Conservation (phyloP, 1,140 invertebrate species). For the Drosophila ogumai region DNA sequence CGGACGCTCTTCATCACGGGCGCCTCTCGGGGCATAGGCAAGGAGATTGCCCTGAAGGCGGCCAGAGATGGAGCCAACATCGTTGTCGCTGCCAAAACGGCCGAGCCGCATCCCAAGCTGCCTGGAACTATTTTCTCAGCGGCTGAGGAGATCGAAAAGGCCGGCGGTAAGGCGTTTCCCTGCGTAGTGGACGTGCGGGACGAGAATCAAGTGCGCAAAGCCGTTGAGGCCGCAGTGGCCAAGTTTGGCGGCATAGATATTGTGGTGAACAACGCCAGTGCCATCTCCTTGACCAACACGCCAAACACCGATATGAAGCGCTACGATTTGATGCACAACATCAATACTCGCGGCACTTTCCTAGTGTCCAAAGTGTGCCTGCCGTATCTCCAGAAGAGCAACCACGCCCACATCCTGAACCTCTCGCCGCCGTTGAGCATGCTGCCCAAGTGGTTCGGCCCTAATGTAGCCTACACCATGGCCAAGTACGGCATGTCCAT, state of each 20-base stretch:
- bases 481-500: slow-evolving; percentile 99
- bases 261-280: slow-evolving; percentile 98
- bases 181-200: slow-evolving; percentile 97
- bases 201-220: slow-evolving; percentile 92
- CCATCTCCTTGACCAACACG: slow-evolving; percentile 96
- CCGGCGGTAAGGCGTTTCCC: slow-evolving; percentile 92
- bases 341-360: slow-evolving; percentile 97
- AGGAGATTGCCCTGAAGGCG: no score
- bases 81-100: slow-evolving; percentile 97
- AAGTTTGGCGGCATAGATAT: slow-evolving; percentile 99
- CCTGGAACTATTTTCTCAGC: slow-evolving; percentile 99
- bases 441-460: slow-evolving; percentile 95
- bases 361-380: slow-evolving; percentile 96
- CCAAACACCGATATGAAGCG: slow-evolving; percentile 96
- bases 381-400: slow-evolving; percentile 94
- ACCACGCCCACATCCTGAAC: slow-evolving; percentile 98
- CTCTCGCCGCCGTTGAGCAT: slow-evolving; percentile 97
- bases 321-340: slow-evolving; percentile 97
- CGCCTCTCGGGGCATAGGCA: no score
- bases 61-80: slow-evolving; percentile 98
- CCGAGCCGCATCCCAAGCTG: slow-evolving; percentile 97
- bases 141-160: slow-evolving; percentile 94
- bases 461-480: slow-evolving; percentile 98
- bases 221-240: slow-evolving; percentile 92
- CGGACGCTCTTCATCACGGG: no score